Percentiles rank a stretch among this genome's conserved stretches.
Conservation (phyloP, 1,140 invertebrate genomes). For the Drosophila leontia region DNA sequence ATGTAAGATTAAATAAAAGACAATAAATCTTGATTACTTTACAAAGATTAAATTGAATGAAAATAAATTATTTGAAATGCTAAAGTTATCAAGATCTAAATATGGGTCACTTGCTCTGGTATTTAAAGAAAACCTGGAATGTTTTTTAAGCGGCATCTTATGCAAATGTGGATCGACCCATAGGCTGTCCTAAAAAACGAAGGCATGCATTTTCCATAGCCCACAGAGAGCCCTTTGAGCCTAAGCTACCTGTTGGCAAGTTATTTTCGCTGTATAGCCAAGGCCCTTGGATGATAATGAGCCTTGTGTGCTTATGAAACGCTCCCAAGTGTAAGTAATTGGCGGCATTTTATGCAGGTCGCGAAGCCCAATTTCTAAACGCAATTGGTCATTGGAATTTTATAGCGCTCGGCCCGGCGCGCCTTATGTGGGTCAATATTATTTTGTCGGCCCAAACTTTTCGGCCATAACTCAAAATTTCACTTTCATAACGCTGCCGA, state of each 20-base stretch:
- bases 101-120: neutral
- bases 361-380: constrained; percentile 75
- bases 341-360: constrained; percentile 62
- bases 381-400: constrained; percentile 77
- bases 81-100: neutral
- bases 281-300: constrained; percentile 47
- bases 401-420: constrained; percentile 18
- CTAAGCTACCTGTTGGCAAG: neutral
- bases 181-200: neutral
- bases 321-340: constrained; percentile 45
- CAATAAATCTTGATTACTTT: neutral
- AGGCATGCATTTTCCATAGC: constrained; percentile 21
- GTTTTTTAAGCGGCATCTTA: constrained; percentile 4
- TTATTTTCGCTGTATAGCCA: constrained; percentile 16
- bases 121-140: constrained; percentile 2
- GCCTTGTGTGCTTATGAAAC: constrained; percentile 64
- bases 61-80: neutral
- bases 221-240: constrained; percentile 4
- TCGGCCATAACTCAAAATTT: constrained; percentile 69
- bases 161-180: neutral
- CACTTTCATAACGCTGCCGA: constrained; percentile 60
- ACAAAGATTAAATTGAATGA: neutral
- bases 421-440: constrained; percentile 64
- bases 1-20: too few species aligned
- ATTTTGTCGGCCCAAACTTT: constrained; percentile 32